Evolutionary conservation across 1,140 invertebrate species (phyloP).

Genomic region (Penaeus chinensis): DNA sequence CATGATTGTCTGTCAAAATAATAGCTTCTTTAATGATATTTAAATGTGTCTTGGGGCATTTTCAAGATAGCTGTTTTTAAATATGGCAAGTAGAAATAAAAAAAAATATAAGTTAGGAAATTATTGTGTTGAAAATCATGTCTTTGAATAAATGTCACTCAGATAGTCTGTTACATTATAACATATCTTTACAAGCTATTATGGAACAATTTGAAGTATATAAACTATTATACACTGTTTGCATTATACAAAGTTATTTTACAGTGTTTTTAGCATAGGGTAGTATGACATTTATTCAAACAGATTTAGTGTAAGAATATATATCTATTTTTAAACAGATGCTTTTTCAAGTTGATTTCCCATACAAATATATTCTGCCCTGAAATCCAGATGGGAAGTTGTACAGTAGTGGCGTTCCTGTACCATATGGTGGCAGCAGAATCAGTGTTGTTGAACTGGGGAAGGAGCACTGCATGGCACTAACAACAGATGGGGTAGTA

Average conservation of each 20-base stretch:
- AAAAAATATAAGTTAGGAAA: too few relatives aligned
- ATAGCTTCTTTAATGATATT: neutral
- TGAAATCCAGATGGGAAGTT: constrained; percentile 30
- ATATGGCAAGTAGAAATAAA: too few relatives aligned
- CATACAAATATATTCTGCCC: neutral
- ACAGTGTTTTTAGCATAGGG: too few relatives aligned
- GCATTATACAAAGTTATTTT: too few relatives aligned
- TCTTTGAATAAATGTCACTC: neutral
- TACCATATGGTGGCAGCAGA: constrained; percentile 2
- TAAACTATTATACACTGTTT: too few relatives aligned
- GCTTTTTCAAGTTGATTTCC: neutral
- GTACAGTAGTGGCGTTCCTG: constrained; percentile 36
- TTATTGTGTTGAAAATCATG: too few relatives aligned
- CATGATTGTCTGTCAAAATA: neutral
- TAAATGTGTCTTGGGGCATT: neutral
- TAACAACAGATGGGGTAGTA: constrained; percentile 34
- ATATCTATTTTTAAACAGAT: neutral
- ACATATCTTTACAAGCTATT: too few relatives aligned
- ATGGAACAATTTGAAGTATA: too few relatives aligned
- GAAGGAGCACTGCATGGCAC: constrained; percentile 47
- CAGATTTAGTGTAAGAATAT: neutral
- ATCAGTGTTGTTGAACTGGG: constrained; percentile 36
- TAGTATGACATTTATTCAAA: neutral
- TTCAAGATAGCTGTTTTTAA: neutral
- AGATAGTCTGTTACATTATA: neutral